Base-by-base conservation (phyloP, 2,888 invertebrate species). In the Drosophila cracens region DNA sequence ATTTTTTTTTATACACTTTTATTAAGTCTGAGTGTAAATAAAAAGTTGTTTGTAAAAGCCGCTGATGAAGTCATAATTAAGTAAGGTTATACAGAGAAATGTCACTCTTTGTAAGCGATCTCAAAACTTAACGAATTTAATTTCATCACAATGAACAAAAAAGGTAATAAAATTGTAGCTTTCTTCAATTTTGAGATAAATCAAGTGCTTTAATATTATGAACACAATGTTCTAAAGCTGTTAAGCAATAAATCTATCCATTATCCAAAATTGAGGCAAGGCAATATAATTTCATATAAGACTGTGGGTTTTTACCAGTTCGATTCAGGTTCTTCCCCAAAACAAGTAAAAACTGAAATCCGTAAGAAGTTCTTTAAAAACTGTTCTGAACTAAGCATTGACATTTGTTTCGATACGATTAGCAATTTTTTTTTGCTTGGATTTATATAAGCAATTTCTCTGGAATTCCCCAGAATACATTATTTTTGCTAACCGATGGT, bases 391-490 rank as follows among this genome's bases (percentile, higher is more conserved):
- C 56, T 62, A 64, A 67, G 74, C 33, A 70, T 69, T 76, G 74
- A 71, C 76, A 84, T 83, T 76, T 81, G 53, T 53, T 36, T 40
- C 34, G 59, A 71, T 31, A 33, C 38, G 31, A 43, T 25, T 60
- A 31, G 8, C 8, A 8, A 10, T 29, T 13, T 13, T 8, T 25
- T 43, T 29, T 38, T 66, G n/a, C 2, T 13, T 25, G 6, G 18
- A 70, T 54, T 59, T 16, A 34, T 60, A 68, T 63, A 40, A 58
- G 31, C 52, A 66, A 75, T 80, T 80, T 70, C 72, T 40, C 11
- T 78, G 81, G 71, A 74, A 70, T 84, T 79, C 66, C 81, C 87
- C 62, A 75, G 61, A 76, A 73, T 70, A 77, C 25, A 78, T 70
- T 70, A 70, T 62, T 70, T 16, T 70, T 36, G 56, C 58, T 56